Percentiles rank a stretch among this genome's conserved stretches.
These are phyloP conservation scores for Cheilosia pagana DNA, from an alignment of 2,888 invertebrate genomes.

Conservation along the genomic window DNA sequence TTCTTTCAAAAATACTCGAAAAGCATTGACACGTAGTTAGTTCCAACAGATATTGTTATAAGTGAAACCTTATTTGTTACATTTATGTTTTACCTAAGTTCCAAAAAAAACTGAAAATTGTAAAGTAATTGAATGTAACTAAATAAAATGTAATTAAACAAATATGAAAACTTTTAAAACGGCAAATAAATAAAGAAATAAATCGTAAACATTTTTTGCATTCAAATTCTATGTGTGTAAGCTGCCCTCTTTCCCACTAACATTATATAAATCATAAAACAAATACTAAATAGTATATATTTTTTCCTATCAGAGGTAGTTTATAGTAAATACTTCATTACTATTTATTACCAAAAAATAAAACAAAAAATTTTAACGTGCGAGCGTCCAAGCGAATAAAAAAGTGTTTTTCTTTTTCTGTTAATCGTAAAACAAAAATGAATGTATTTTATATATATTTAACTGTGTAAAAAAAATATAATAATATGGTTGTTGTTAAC, in stretches of 20 bases:
- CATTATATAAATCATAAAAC: conserved; percentile 25
- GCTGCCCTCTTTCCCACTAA: conserved; percentile 58
- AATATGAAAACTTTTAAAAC: conserved; percentile 25
- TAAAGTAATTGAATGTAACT: background rate
- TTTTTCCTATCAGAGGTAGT: conserved; percentile 70
- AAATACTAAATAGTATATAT: conserved; percentile 39
- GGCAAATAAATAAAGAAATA: conserved; percentile 45
- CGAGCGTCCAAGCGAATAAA: conserved; percentile 72
- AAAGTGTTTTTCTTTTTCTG: conserved; percentile 47
- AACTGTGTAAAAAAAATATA: conserved; percentile 45
- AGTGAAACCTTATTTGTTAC: too few species aligned
- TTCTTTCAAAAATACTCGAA: too few species aligned
- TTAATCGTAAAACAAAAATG: conserved; percentile 60
- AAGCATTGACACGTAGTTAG: too few species aligned
- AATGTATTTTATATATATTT: conserved; percentile 73
- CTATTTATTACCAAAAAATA: conserved; percentile 55
- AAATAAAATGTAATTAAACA: conserved; percentile 41
- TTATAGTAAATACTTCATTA: conserved; percentile 60
- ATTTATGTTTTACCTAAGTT: too few species aligned
- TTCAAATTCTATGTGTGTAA: conserved; percentile 72
- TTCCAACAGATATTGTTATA: too few species aligned
- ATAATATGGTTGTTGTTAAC: conserved; percentile 73
- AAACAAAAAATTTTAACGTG: conserved; percentile 56
- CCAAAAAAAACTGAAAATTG: too few species aligned
- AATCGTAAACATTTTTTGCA: conserved; percentile 67